phyloP scores from a whole-genome alignment of 2,113 vertebrate species.

The Scolopax mira region DNA sequence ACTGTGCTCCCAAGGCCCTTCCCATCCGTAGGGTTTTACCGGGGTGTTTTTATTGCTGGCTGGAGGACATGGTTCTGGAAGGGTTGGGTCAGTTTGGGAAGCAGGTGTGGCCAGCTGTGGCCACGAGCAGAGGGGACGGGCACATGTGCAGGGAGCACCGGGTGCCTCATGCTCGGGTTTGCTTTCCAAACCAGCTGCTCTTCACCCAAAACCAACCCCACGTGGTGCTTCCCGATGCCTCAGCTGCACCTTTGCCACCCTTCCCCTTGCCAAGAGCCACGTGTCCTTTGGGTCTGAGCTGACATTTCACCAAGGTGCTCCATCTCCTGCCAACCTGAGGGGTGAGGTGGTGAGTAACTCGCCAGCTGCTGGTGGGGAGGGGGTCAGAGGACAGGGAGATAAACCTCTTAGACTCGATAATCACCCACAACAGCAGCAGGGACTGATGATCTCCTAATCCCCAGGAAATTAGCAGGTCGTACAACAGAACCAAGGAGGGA shows the following conservation, averaged over 20 bases:
- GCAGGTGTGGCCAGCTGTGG: not conserved
- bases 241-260: not conserved
- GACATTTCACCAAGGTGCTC: not conserved
- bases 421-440: not conserved
- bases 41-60: rapidly evolving
- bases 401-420: not conserved
- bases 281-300: not conserved
- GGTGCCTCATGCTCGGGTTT: rapidly evolving
- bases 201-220: not conserved
- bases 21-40: not conserved
- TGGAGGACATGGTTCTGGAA: not conserved
- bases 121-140: rapidly evolving
- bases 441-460: not conserved
- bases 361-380: not conserved
- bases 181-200: not conserved
- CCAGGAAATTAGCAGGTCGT: not conserved
- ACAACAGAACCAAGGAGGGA: rapidly evolving
- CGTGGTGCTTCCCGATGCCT: rapidly evolving
- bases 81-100: not conserved
- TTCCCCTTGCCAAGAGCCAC: not conserved
- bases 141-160: rapidly evolving
- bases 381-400: not conserved
- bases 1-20: rapidly evolving
- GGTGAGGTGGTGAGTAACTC: not conserved
- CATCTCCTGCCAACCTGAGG: not conserved